Evolutionary conservation across 2,797 vertebrate species (phyloP), one percentile per base, ranked within the genome.

Genomic region (Gymnodraco acuticeps): DNA sequence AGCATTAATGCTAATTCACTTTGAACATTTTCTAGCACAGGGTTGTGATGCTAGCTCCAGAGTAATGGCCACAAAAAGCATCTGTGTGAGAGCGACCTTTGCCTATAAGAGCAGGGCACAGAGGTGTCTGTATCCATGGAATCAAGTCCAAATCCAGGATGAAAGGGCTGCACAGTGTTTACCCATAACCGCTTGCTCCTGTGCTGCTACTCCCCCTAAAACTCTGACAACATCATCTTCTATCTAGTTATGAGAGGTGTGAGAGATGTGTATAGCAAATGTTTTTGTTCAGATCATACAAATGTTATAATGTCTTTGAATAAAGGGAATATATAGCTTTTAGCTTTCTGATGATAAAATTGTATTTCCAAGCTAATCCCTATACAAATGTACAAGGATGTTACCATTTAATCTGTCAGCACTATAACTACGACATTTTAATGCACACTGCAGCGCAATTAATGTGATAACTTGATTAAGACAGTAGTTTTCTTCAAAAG

Each of bases 121-220:
- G 23, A 64, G 27, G 27, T 15, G 65, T 63, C 14, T 47, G 13
- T 9, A 56, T 46, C 8, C 15, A 41, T 9, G 3, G 27, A 63
- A 23, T 58, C 31, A 19, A 53, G 27, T 56, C 23, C 12, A 60
- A 51, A 73, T 54, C 41, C 48, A 50, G 11, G 38, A 33, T 42
- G n/a, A 63, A 61, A 68, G 5, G 17, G 46, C 51, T 19, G 19
- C 48, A 55, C 9, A 16, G n/a, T 23, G 78, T 86, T 89, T 80
- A 87, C 55, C 76, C 81, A 88, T 70, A 80, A 85, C 64, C 83
- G 88, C 77, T 63, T 67, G 72, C 31, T 62, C 64, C 41, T 52
- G 13, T 20, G 61, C 15, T 19, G 61, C 15, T 19, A 31, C 84
- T 79, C 38, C 31, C 48, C 51, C 23, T 6, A 20, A 69, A 81